phyloP scores from a whole-genome alignment of 2,797 vertebrate genomes.

The Ciconia nigra region DNA sequence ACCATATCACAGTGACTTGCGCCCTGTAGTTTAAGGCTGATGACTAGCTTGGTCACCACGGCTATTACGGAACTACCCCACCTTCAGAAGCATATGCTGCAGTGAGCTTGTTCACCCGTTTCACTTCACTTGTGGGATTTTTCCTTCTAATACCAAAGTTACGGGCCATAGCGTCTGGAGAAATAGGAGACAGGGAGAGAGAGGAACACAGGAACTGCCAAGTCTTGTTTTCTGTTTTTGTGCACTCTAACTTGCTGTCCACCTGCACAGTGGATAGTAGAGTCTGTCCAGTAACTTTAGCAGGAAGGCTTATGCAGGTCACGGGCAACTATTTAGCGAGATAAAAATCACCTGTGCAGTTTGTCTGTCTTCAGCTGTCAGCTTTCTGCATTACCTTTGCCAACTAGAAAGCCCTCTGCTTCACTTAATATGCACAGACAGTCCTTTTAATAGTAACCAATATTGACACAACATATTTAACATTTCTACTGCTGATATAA shows the following conservation, averaged over 20 bases:
- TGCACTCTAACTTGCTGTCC: background rate
- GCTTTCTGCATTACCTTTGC: background rate
- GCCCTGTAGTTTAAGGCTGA: background rate
- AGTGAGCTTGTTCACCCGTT: background rate
- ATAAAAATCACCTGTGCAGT: background rate
- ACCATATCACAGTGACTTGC: too few relatives aligned
- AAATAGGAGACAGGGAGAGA: background rate
- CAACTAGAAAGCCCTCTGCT: background rate
- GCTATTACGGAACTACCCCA: background rate
- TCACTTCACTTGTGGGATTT: background rate
- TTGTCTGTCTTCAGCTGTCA: background rate
- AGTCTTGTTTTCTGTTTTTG: too few relatives aligned
- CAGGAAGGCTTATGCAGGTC: background rate
- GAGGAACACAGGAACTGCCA: background rate
- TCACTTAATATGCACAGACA: background rate
- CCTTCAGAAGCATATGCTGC: background rate
- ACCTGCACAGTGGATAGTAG: background rate
- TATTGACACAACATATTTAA: background rate
- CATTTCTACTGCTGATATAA: background rate
- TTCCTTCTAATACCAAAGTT: too few relatives aligned
- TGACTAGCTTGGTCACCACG: background rate
- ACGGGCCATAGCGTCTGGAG: background rate
- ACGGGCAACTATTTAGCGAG: background rate
- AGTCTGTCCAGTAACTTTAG: background rate
- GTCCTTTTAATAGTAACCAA: background rate